Conservation (phyloP, 2,113 vertebrate species). For the Rhizomys pruinosus region DNA sequence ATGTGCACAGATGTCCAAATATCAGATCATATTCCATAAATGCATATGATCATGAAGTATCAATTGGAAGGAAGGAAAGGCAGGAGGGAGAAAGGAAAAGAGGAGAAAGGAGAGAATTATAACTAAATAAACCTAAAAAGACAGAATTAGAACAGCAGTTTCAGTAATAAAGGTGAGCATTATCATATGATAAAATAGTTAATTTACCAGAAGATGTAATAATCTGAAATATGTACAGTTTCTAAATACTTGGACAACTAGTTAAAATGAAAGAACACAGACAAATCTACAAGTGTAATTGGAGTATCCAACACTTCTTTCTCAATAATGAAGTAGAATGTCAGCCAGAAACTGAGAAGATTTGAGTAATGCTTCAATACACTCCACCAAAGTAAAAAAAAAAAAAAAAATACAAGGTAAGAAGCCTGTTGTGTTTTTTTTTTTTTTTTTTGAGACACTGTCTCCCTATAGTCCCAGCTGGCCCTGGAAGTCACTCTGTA, state of each 20-base stretch:
- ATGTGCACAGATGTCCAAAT: background rate
- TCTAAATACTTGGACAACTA: background rate
- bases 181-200: background rate
- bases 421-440: too few relatives aligned
- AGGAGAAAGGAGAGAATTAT: background rate
- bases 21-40: background rate
- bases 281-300: background rate
- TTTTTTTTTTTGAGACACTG: too few relatives aligned
- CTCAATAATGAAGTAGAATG: background rate
- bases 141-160: too few relatives aligned
- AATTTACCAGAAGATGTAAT: background rate
- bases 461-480: too few relatives aligned
- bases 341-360: background rate
- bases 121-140: rapidly evolving
- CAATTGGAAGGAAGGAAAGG: background rate
- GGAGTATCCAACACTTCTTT: background rate
- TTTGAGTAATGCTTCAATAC: background rate
- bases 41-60: background rate
- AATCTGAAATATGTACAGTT: background rate
- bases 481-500: too few relatives aligned
- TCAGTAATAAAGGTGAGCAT: background rate
- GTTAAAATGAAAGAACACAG: background rate
- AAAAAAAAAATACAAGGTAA: too few relatives aligned
- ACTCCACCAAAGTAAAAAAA: background rate
- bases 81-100: background rate